Evolutionary conservation across 1,140 invertebrate species (phyloP).

Genomic region (Holcopasites calliopsidis): DNA sequence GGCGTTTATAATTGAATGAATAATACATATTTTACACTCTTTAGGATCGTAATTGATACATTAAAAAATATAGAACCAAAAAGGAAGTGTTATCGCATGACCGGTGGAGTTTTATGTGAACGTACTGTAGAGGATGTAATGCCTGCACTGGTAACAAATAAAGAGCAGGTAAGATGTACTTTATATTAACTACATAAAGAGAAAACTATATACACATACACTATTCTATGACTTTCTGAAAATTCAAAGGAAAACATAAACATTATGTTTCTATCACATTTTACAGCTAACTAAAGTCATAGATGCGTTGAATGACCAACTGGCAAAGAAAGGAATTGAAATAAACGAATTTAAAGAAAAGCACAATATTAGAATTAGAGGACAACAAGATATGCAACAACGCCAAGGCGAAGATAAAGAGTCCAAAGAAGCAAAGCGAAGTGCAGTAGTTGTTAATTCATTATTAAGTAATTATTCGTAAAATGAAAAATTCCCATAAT

Average conservation of each 20-base stretch:
- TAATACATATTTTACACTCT: slow-evolving; percentile 65
- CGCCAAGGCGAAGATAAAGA: slow-evolving; percentile 76
- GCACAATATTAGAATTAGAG: slow-evolving; percentile 90
- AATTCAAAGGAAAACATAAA: neutral
- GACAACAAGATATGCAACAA: slow-evolving; percentile 81
- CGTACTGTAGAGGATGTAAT: slow-evolving; percentile 94
- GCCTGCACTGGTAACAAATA: slow-evolving; percentile 90
- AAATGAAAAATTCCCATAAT: slow-evolving; percentile 11
- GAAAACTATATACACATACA: neutral
- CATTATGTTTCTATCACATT: slow-evolving; percentile 28
- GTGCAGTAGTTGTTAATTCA: slow-evolving; percentile 76
- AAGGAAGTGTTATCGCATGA: slow-evolving; percentile 95
- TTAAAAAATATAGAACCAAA: slow-evolving; percentile 91
- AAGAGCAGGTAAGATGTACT: slow-evolving; percentile 83
- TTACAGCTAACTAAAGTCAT: slow-evolving; percentile 88
- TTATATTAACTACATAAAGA: neutral
- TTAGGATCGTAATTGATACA: slow-evolving; percentile 96
- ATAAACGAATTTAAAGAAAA: slow-evolving; percentile 96
- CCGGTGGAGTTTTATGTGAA: slow-evolving; percentile 96
- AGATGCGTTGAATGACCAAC: slow-evolving; percentile 88
- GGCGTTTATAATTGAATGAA: neutral
- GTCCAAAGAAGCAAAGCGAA: slow-evolving; percentile 80
- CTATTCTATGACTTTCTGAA: neutral
- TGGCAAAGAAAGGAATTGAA: slow-evolving; percentile 92
- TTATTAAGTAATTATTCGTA: slow-evolving; percentile 30